These are phyloP conservation scores for Martes martes DNA, from an alignment of 2,113 vertebrate species.

Conservation along the genomic window DNA sequence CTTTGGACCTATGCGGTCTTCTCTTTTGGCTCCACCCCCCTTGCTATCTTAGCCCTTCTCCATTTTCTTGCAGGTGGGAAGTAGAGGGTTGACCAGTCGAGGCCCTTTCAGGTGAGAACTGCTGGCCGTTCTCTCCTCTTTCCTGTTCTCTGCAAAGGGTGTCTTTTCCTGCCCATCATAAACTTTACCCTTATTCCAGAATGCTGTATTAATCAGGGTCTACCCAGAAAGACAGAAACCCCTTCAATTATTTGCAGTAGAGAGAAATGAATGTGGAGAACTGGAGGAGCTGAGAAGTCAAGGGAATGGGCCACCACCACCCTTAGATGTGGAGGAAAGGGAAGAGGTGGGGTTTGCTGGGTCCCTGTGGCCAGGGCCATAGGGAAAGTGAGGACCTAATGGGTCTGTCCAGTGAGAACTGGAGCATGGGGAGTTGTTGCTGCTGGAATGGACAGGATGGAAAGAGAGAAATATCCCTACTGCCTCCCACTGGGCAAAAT, in stretches of 20 bases:
- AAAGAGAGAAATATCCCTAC: not conserved
- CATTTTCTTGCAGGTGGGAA: not conserved
- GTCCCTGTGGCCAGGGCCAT: not conserved
- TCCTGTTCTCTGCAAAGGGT: not conserved
- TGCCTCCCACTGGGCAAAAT: not conserved
- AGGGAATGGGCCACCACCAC: rapidly evolving
- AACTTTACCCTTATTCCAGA: not conserved
- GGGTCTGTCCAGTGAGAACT: not conserved
- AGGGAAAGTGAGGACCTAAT: not conserved
- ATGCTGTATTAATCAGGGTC: not conserved
- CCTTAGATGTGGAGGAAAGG: not conserved
- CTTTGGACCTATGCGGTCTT: not conserved
- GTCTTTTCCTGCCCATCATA: not conserved
- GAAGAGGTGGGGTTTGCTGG: not conserved
- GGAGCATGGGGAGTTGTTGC: not conserved
- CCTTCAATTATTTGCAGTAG: not conserved
- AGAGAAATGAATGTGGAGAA: not conserved
- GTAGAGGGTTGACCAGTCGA: not conserved
- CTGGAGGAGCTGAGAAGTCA: not conserved
- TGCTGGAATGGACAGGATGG: not conserved
- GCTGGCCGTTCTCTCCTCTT: not conserved
- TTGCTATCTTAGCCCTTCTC: not conserved
- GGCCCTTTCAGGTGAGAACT: not conserved
- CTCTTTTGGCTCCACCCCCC: not conserved
- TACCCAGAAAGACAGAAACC: not conserved